Evolutionary conservation across 2,797 vertebrate species (phyloP), one percentile per base, ranked within the genome.

Genomic region (Hydrolagus colliei): DNA sequence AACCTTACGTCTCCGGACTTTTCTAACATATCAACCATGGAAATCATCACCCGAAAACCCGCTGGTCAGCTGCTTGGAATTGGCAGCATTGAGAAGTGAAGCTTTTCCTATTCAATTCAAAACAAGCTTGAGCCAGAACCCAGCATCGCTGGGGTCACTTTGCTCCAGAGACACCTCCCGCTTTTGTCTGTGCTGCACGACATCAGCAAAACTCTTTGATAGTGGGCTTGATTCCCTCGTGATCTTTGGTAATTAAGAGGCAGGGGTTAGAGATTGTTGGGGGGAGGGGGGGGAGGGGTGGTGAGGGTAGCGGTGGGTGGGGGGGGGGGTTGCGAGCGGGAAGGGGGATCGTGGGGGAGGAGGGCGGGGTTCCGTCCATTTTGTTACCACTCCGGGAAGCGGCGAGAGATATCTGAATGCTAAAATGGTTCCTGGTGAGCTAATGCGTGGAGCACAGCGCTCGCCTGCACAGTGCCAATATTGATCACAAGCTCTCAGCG

Each of bases 281-380:
- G 41, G 41, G 41, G 41, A 3, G 41, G 41, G 2, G 1, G 6
- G 41, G 41, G 6, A 6, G 41, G 2, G 41, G 41, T 52, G 2
- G 41, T 0, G 41, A 52, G 41, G 27, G 27, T 27, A n/a, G 41
- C 6, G 41, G 41, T 52, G 41, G 41, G 2, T 2, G 41, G 41
- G 1, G 41, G 41, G 6, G 41, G 41, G 2, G 41, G 41, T 52
- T 52, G 41, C 6, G 41, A 52, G 41, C 41, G 6, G 41, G 41
- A 6, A 52, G 41, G 41, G 41, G 41, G 41, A 52, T 52, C 41
- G 41, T 52, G 41, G 41, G 61, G 16, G 61, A 65, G 79, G 79
- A 84, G 79, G 79, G 41, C 41, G 41, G 76, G 79, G 79, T 63
- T 84, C 79, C 79, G 79, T 84, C 79, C 79, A 84, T 84, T 84